These are phyloP conservation scores for Gymnothorax reevesii DNA, from an alignment of 2,797 vertebrate species.

Conservation along the genomic window DNA sequence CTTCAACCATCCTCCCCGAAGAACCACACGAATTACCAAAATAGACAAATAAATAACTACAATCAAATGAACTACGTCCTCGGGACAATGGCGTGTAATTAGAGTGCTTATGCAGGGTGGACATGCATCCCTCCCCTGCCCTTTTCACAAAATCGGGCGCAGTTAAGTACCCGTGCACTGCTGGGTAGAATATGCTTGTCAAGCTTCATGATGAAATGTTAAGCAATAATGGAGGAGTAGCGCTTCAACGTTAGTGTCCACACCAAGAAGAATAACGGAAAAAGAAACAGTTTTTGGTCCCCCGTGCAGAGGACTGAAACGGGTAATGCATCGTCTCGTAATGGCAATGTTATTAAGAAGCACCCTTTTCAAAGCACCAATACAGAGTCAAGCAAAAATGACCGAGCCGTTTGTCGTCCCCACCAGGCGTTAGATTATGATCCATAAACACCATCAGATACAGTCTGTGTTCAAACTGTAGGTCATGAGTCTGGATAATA, in stretches of 20 bases:
- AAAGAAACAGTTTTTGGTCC: no score
- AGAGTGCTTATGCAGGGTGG: no score
- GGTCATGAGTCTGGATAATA: background rate
- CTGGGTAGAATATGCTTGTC: no score
- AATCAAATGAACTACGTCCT: no score
- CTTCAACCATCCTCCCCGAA: background rate
- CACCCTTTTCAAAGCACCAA: background rate
- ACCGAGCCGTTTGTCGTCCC: constrained; percentile 21
- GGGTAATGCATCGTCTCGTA: background rate
- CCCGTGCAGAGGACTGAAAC: background rate
- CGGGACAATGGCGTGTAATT: no score
- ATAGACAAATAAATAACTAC: background rate
- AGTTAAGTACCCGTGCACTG: no score
- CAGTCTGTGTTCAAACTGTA: background rate
- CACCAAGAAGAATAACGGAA: no score
- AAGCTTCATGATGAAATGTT: no score
- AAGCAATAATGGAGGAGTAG: no score
- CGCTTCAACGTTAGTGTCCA: no score
- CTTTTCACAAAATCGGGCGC: no score
- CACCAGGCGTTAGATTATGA: constrained; percentile 39
- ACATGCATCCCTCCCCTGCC: no score
- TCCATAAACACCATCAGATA: constrained; percentile 16
- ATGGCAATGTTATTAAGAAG: background rate
- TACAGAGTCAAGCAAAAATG: background rate
- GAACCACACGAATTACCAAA: constrained; percentile 1